Conservation (phyloP, 2,888 invertebrate genomes). For the Hecatera dysodea region DNA sequence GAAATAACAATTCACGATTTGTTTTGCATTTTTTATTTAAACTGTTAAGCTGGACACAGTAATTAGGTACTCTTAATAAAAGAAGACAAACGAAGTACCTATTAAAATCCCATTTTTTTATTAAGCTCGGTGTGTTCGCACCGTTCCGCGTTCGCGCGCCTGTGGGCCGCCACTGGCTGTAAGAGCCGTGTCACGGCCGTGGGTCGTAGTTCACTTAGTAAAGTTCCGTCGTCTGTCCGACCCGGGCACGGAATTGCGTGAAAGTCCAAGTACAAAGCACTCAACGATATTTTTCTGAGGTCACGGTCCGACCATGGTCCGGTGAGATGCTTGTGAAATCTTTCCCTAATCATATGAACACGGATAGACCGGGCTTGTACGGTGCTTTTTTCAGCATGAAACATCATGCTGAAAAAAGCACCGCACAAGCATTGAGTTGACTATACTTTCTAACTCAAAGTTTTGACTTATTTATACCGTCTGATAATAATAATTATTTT, state of each 20-base stretch:
- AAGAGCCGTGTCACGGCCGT: neutral
- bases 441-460: neutral
- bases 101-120: no score
- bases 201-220: constrained; percentile 2
- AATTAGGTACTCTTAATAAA: no score
- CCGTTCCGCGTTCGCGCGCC: no score
- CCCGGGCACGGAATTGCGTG: neutral
- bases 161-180: no score
- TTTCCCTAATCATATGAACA: neutral
- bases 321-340: neutral
- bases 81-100: no score
- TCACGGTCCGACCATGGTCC: neutral
- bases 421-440: neutral
- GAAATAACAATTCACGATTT: no score
- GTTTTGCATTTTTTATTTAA: no score
- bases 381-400: neutral
- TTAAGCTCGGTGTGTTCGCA: no score
- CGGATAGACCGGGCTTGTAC: no score
- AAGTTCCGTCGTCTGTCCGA: neutral
- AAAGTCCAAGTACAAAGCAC: neutral
- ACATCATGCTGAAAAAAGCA: no score
- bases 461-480: neutral
- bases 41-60: no score
- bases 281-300: neutral
- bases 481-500: neutral